Base-by-base conservation (phyloP, 2,113 vertebrate species). In the Mus musculus region DNA sequence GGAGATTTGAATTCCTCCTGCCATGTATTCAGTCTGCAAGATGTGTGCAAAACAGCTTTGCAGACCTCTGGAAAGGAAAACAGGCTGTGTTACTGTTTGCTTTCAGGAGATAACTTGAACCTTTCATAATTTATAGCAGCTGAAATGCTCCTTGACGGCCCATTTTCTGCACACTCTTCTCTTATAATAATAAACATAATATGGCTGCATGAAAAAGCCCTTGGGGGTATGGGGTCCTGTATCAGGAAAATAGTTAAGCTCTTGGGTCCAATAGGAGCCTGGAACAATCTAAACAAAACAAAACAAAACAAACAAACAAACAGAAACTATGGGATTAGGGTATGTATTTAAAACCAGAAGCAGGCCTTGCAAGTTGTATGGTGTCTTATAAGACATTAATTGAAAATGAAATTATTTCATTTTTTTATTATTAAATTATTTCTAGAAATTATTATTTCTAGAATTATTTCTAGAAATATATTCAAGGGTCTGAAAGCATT, bases 201-300 rank as follows among this genome's bases (percentile, higher is more conserved):
- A 71, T 5, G 19, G 30, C 12, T 49, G 22, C 28, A 88, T 3
- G 46, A 52, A 71, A 75, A 75, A 80, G 54, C 93, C 94, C 92
- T 92, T 86, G 71, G 28, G 94, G 72, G 96, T 96, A 81, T 9
- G 4, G 4, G 26, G 88, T 86, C 54, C 63, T 52, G 11, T 85
- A 36, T 95, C 96, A 92, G 93, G 95, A 96, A 96, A 97, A 94
- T 14, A 86, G 56, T 96, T 92, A 95, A 94, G 69, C n/a, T 72
- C 95, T n/a, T 24, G 82, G 88, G 56, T 94, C 86, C 63, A 87
- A 22, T 54, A 95, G 95, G 93, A 82, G 92, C 96, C 92, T 95
- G 91, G 92, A 91, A 92, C 94, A 96, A 42, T 56, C 76, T 88
- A 88, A 42, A 56, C 84, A 52, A 92, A 89, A 73, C 16, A 72